These are phyloP conservation scores for Cotesia vestalis DNA, from an alignment of 1,140 invertebrate genomes.

Conservation along the genomic window DNA sequence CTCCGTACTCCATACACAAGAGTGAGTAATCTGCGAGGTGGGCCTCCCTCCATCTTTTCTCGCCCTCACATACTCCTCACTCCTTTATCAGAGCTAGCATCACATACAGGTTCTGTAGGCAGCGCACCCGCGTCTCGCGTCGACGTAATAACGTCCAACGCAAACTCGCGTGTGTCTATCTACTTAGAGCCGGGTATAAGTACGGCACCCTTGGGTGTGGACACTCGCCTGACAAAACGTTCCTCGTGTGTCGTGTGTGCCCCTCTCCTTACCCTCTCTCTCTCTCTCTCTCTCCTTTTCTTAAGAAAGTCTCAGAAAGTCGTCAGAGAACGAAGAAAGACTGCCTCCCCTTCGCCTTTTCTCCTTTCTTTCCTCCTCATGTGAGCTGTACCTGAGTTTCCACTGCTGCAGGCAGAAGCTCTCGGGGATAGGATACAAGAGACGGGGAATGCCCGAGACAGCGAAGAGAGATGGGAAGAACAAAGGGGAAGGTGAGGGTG, in stretches of 20 bases:
- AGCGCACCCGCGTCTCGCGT: neutral
- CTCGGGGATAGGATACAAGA: neutral
- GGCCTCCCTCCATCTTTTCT: constrained; percentile 50
- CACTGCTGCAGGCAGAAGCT: neutral
- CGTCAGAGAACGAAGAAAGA: constrained; percentile 10
- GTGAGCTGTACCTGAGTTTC: no score
- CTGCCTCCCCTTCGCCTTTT: neutral
- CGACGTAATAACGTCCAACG: constrained; percentile 21
- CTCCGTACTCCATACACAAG: constrained; percentile 54
- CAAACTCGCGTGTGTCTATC: constrained; percentile 36
- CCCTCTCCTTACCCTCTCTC: neutral
- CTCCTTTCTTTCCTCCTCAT: no score
- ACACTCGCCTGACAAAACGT: constrained; percentile 26
- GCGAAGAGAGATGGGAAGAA: neutral
- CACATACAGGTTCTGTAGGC: neutral
- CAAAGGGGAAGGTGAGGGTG: neutral
- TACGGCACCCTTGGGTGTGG: constrained; percentile 33
- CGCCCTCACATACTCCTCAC: neutral
- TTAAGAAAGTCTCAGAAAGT: no score
- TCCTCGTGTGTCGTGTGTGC: constrained; percentile 4
- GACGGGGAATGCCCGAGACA: constrained; percentile 17
- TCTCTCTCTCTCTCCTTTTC: no score
- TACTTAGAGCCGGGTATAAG: constrained; percentile 7
- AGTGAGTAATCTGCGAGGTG: constrained; percentile 57
- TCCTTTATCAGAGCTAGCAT: neutral